Evolutionary conservation across 2,797 vertebrate genomes (phyloP).

Genomic region (Dendrocincla tyrannina): DNA sequence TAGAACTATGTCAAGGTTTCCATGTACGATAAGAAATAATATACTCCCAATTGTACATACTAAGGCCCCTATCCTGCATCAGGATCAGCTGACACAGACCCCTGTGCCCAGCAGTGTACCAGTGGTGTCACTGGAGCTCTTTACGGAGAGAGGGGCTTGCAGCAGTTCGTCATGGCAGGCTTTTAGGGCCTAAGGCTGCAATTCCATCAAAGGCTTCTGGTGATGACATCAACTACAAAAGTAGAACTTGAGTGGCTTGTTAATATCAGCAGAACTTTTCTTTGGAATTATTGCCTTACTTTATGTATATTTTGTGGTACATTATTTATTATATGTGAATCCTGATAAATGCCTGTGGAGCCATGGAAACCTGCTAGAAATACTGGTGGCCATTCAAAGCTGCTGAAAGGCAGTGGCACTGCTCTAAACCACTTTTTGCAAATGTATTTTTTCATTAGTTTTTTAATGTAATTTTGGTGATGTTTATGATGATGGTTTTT

Average conservation of each 20-base stretch:
- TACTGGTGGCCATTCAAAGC: slow-evolving; percentile 76
- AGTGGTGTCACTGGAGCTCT: slow-evolving; percentile 22
- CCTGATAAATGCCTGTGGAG: slow-evolving; percentile 73
- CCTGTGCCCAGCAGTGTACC: not conserved
- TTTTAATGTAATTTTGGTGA: slow-evolving; percentile 81
- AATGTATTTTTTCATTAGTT: slow-evolving; percentile 79
- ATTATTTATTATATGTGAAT: slow-evolving; percentile 80
- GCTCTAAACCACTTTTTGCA: slow-evolving; percentile 81
- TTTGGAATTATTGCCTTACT: slow-evolving; percentile 76
- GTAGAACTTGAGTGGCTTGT: slow-evolving; percentile 43
- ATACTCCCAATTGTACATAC: slow-evolving; percentile 56
- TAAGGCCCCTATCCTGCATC: slow-evolving; percentile 43
- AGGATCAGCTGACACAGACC: slow-evolving; percentile 9
- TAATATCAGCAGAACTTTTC: slow-evolving; percentile 72
- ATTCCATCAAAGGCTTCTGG: slow-evolving; percentile 67
- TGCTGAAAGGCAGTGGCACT: slow-evolving; percentile 76
- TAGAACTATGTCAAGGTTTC: slow-evolving; percentile 39
- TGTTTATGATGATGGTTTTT: slow-evolving; percentile 82
- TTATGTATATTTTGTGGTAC: slow-evolving; percentile 78
- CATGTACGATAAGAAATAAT: slow-evolving; percentile 62
- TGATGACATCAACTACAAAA: slow-evolving; percentile 52
- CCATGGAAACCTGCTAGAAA: slow-evolving; percentile 73
- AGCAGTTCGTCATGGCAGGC: slow-evolving; percentile 37
- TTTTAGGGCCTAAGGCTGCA: slow-evolving; percentile 59
- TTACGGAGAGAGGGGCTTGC: not conserved